These are phyloP conservation scores for Pyxicephalus adspersus DNA, from an alignment of 2,113 vertebrate genomes.

Conservation along the genomic window DNA sequence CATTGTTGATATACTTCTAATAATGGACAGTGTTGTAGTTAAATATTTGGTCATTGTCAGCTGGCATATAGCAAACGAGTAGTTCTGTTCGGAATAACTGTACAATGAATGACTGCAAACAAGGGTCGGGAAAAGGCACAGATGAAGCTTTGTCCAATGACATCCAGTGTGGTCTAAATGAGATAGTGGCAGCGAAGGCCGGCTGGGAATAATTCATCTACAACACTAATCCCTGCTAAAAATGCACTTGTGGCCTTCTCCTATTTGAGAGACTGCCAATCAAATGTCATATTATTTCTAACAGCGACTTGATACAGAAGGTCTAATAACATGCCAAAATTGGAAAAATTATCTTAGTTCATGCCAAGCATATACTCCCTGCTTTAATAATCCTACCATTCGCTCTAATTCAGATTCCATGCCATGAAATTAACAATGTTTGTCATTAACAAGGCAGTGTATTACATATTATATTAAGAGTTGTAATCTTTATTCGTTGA, in stretches of 20 bases:
- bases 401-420: slow-evolving; percentile 11
- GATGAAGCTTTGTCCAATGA: neutral
- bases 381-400: slow-evolving; percentile 1
- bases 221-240: slow-evolving; percentile 10
- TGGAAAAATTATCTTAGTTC: neutral
- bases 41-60: neutral
- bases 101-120: neutral
- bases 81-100: neutral
- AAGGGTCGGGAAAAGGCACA: neutral
- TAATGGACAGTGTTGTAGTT: no score
- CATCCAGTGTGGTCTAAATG: slow-evolving; percentile 13
- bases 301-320: slow-evolving; percentile 29
- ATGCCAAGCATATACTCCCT: neutral
- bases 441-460: slow-evolving; percentile 4
- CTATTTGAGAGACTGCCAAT: slow-evolving; percentile 33
- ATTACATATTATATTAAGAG: neutral
- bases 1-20: no score
- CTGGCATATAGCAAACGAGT: neutral
- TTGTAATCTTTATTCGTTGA: slow-evolving; percentile 34
- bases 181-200: slow-evolving; percentile 17
- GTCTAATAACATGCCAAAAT: slow-evolving; percentile 24
- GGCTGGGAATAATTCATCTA: slow-evolving; percentile 15
- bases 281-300: slow-evolving; percentile 35
- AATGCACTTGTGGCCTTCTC: slow-evolving; percentile 18
- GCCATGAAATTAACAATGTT: slow-evolving; percentile 30